These are phyloP conservation scores for Brachylomia viminalis DNA, from an alignment of 2,888 invertebrate species.

Conservation along the genomic window DNA sequence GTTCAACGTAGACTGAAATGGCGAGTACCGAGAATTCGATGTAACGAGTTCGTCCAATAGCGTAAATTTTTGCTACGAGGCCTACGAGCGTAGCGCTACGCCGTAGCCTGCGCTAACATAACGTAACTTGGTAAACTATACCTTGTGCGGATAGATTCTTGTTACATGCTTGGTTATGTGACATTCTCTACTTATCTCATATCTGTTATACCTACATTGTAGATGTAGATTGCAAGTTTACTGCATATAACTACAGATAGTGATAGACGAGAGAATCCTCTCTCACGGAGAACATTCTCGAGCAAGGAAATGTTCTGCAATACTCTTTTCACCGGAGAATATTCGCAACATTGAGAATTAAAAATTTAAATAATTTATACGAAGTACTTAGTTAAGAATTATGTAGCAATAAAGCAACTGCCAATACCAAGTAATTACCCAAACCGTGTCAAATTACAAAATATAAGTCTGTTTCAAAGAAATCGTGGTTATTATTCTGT, in stretches of 20 bases:
- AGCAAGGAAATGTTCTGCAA: neutral
- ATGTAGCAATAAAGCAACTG: neutral
- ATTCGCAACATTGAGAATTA: neutral
- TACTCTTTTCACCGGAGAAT: neutral
- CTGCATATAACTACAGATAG: neutral
- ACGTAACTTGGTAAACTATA: neutral
- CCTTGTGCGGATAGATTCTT: no score
- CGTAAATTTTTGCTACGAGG: constrained; percentile 6
- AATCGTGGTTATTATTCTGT: neutral
- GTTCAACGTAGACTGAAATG: neutral
- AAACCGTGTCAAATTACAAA: neutral
- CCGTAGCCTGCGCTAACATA: constrained; percentile 21
- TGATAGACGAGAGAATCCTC: neutral
- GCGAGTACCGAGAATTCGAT: neutral
- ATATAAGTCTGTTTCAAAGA: neutral
- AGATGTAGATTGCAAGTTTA: neutral
- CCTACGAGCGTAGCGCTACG: constrained; percentile 52
- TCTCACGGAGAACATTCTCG: neutral
- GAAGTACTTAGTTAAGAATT: neutral
- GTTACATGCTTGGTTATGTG: neutral
- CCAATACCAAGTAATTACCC: neutral
- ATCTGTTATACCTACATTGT: neutral
- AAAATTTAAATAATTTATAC: neutral
- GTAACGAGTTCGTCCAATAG: neutral
- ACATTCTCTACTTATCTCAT: neutral